Evolutionary conservation across 2,888 invertebrate species (phyloP), one percentile per base, ranked within the genome.

Genomic region (Drosophila kanekoi): DNA sequence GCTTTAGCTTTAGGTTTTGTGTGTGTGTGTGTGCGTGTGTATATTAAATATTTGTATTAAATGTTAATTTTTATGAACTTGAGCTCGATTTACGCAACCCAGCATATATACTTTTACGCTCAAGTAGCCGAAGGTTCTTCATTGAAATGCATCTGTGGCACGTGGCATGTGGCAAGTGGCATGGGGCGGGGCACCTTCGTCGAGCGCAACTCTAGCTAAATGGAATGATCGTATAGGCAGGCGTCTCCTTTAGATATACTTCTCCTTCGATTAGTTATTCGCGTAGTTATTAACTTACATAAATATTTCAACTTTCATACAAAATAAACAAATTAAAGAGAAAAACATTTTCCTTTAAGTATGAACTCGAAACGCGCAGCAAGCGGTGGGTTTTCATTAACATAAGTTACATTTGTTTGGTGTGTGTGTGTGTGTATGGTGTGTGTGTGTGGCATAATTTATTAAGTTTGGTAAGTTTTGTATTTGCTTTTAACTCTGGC

Each of bases 181-280:
- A 2, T 28, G 28, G 57, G 53, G 51, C 60, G 60, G 28, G 28
- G 71, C 60, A 74, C 87, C 76, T 87, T 72, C 73, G 47, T 70
- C 47, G 54, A 44, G 66, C 68, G 71, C 76, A 65, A 78, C 89
- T 84, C 68, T 81, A 77, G 81, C 86, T 80, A 61, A 77, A 78
- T 90, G 88, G 90, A 89, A 89, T 89, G 88, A 90, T 89, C 90
- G 83, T 85, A 77, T 89, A 89, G 89, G 75, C 81, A 89, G 89
- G 75, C 81, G 77, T 78, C 72, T 78, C 73, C 65, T 51, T 77
- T 52, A 57, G 45, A 49, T 66, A 71, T 56, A 43, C 41, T 40
- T 35, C 54, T 35, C 43, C 44, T 57, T 63, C 57, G 53, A 66
- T 58, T 60, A 40, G n/a, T n/a, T n/a, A n/a, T n/a, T 37, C 20